Evolutionary conservation across 2,888 invertebrate species (phyloP).

Genomic region (Gordius sp.): DNA sequence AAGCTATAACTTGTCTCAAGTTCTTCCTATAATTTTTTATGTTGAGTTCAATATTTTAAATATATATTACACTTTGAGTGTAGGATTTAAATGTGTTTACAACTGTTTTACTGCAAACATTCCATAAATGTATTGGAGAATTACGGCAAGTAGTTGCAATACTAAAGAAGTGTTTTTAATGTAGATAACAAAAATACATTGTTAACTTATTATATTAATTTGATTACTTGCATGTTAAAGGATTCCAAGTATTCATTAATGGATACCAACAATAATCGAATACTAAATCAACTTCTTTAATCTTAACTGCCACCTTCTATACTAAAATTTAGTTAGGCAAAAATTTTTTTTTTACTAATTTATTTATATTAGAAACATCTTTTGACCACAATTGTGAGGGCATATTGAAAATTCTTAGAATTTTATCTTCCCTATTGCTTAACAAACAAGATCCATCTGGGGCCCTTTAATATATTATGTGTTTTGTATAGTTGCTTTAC

Average conservation of each 20-base stretch:
- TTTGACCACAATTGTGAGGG: neutral
- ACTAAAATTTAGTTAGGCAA: neutral
- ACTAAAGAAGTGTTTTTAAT: too few relatives aligned
- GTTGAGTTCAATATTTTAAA: neutral
- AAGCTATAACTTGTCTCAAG: neutral
- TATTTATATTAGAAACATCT: neutral
- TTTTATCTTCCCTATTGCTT: neutral
- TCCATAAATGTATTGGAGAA: constrained; percentile 4
- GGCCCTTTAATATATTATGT: neutral
- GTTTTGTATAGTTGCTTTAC: neutral
- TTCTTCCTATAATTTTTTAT: neutral
- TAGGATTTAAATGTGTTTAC: neutral
- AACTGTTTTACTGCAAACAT: neutral
- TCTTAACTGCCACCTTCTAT: neutral
- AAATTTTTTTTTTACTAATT: neutral
- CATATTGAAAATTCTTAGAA: neutral
- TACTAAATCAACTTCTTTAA: neutral
- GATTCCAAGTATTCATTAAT: constrained; percentile 10
- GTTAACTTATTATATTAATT: neutral
- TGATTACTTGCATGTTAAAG: neutral
- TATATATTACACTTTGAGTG: neutral
- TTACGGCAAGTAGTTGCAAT: constrained; percentile 1
- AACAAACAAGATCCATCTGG: constrained; percentile 8
- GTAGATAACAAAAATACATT: neutral
- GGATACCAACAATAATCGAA: constrained; percentile 14